Percentiles rank a stretch among this genome's conserved stretches.
Conservation (phyloP, 2,797 vertebrate species). For the Gila robusta region DNA sequence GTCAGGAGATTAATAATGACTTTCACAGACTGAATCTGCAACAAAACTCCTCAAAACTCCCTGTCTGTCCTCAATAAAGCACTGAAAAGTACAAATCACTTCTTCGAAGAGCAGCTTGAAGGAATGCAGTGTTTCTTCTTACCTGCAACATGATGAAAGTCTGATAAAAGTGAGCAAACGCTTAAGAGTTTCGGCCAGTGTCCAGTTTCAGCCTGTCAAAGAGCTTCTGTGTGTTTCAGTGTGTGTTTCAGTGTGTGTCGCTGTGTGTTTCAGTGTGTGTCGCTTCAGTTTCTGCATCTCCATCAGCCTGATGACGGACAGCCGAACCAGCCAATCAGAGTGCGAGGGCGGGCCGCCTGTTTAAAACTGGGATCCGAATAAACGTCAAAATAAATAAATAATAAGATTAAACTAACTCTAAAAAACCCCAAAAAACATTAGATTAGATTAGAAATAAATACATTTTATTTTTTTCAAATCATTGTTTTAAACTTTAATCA, state of each 20-base stretch:
- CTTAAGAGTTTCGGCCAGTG: background rate
- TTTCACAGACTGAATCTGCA: constrained; percentile 20
- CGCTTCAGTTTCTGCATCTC: background rate
- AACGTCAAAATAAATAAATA: background rate
- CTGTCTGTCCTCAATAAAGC: background rate
- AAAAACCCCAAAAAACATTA: background rate
- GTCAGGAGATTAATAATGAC: background rate
- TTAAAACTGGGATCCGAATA: background rate
- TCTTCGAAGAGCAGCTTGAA: background rate
- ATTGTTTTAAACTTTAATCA: background rate
- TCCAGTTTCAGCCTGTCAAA: background rate
- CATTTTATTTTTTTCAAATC: background rate
- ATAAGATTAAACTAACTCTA: background rate
- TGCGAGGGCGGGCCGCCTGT: background rate
- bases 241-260: background rate
- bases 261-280: background rate
- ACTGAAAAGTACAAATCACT: background rate
- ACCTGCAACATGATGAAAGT: constrained; percentile 31
- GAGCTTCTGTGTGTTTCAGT: background rate
- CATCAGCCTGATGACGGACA: background rate
- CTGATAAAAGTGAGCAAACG: background rate
- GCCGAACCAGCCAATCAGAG: constrained; percentile 12
- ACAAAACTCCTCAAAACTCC: background rate
- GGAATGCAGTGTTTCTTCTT: constrained; percentile 11
- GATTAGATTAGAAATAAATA: background rate